Conservation (phyloP, 2,797 vertebrate species). For the Lemur catta region DNA sequence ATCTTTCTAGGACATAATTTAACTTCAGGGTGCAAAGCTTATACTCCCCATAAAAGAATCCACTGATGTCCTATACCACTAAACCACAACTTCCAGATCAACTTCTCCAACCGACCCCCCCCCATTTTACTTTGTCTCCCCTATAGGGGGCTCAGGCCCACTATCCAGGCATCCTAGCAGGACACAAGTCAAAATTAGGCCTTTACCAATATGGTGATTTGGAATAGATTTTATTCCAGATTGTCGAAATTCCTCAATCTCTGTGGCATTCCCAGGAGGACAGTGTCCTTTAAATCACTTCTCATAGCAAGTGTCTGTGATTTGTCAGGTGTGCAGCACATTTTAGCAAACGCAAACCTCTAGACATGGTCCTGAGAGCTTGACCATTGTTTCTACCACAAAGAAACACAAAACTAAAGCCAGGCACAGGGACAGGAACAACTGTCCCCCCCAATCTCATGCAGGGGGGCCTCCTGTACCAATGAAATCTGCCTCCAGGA, state of each 20-base stretch:
- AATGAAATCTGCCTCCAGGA: neutral
- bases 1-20: neutral
- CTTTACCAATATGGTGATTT: neutral
- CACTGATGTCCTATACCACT: too few relatives aligned
- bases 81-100: neutral
- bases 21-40: neutral
- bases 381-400: neutral
- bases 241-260: neutral
- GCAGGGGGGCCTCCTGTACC: neutral
- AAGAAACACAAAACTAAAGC: neutral
- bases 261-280: neutral
- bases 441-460: too few relatives aligned
- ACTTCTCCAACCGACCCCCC: rapidly evolving
- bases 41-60: neutral
- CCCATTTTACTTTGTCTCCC: neutral
- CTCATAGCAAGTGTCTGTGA: neutral
- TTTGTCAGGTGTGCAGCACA: neutral
- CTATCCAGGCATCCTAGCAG: too few relatives aligned
- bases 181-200: neutral
- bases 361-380: neutral
- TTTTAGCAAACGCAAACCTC: neutral
- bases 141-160: neutral
- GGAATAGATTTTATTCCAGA: neutral
- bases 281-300: neutral
- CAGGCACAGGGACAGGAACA: neutral